These are phyloP conservation scores for Nibea albiflora DNA, from an alignment of 2,113 vertebrate genomes.

Conservation along the genomic window DNA sequence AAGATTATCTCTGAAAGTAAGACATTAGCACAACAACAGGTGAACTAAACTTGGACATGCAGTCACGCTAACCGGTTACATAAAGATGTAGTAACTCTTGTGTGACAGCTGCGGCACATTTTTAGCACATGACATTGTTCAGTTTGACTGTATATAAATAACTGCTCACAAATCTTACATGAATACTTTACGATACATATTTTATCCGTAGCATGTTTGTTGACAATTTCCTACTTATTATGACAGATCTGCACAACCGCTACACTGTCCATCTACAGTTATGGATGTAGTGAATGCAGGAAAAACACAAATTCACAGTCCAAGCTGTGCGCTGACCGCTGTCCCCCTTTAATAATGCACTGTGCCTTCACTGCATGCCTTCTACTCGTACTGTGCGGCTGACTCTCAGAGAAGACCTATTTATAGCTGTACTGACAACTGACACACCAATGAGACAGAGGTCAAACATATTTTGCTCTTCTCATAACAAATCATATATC, in stretches of 20 bases:
- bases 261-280: background rate
- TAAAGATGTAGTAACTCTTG: slow-evolving; percentile 14
- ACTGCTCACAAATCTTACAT: background rate
- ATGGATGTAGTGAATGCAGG: background rate
- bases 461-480: slow-evolving; percentile 59
- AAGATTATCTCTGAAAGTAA: background rate
- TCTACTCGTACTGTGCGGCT: slow-evolving; percentile 24
- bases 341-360: slow-evolving; percentile 3
- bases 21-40: slow-evolving; percentile 24
- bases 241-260: too few species aligned
- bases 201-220: background rate
- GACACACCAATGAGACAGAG: slow-evolving; percentile 58
- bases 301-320: background rate
- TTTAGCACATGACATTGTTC: slow-evolving; percentile 52
- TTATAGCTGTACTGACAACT: slow-evolving; percentile 70
- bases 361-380: slow-evolving; percentile 11
- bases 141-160: slow-evolving; percentile 42
- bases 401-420: slow-evolving; percentile 60
- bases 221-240: too few species aligned
- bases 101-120: slow-evolving; percentile 52
- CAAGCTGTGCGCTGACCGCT: background rate
- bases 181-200: slow-evolving; percentile 19
- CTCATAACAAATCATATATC: slow-evolving; percentile 11
- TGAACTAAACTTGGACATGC: slow-evolving; percentile 2
- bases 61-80: slow-evolving; percentile 12